These are phyloP conservation scores for Amblyornis subalaris DNA, from an alignment of 2,113 vertebrate genomes.

Conservation along the genomic window DNA sequence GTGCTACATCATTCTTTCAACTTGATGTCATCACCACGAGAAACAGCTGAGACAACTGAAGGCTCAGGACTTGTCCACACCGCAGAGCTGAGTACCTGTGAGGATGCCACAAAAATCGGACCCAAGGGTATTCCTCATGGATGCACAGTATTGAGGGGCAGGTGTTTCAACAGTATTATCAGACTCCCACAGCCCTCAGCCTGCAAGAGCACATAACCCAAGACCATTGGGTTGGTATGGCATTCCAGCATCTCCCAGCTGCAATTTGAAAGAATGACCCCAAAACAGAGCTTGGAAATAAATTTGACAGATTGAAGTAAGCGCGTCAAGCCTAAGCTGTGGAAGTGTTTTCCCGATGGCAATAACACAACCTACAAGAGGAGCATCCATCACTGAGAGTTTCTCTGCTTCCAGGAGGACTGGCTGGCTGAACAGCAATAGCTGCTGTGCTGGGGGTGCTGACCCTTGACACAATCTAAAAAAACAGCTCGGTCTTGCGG, in stretches of 20 bases:
- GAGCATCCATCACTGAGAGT: not conserved
- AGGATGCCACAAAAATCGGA: not conserved
- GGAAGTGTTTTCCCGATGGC: not conserved
- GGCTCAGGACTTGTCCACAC: not conserved
- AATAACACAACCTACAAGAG: not conserved
- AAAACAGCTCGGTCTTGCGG: not conserved
- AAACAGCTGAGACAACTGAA: not conserved
- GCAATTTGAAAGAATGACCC: not conserved
- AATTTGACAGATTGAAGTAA: not conserved
- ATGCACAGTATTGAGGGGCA: not conserved
- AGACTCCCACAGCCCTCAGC: not conserved
- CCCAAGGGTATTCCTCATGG: not conserved
- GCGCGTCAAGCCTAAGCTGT: not conserved
- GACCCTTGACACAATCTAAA: not conserved
- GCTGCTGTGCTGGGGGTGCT: not conserved
- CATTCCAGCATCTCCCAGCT: not conserved
- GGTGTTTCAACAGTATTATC: not conserved
- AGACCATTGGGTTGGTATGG: fast-evolving
- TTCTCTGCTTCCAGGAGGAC: not conserved
- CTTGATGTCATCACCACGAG: not conserved
- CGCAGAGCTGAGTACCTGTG: not conserved
- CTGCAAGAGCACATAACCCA: not conserved
- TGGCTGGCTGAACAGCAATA: not conserved
- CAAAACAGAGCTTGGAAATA: not conserved
- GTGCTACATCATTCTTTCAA: not conserved